These are phyloP conservation scores for Halesus radiatus DNA, from an alignment of 1,140 invertebrate genomes.

Conservation along the genomic window DNA sequence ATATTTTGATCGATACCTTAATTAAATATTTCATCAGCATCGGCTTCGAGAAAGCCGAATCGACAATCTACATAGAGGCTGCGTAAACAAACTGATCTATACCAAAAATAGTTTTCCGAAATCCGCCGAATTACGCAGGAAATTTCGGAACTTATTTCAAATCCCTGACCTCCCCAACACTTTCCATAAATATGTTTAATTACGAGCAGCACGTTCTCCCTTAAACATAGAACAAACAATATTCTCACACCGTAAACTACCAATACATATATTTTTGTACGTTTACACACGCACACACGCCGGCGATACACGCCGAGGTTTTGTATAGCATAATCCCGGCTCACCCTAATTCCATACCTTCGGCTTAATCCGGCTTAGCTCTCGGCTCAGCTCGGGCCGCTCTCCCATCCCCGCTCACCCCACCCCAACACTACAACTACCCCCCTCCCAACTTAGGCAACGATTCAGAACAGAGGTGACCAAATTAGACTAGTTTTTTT, in stretches of 20 bases:
- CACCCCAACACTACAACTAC: neutral
- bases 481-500: neutral
- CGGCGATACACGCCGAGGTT: slow-evolving; percentile 44
- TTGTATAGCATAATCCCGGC: slow-evolving; percentile 65
- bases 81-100: no score
- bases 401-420: slow-evolving; percentile 11
- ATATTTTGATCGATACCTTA: no score
- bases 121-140: no score
- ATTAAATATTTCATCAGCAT: no score
- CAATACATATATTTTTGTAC: neutral
- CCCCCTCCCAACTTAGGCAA: neutral
- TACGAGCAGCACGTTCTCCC: neutral
- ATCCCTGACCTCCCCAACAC: neutral
- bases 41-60: no score
- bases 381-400: slow-evolving; percentile 59
- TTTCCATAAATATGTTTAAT: neutral
- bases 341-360: slow-evolving; percentile 70
- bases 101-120: no score
- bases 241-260: neutral
- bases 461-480: neutral
- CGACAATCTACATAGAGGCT: no score
- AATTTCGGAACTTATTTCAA: neutral
- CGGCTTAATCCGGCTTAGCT: slow-evolving; percentile 70
- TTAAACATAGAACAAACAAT: slow-evolving; percentile 4
- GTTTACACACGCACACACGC: slow-evolving; percentile 34